Base-by-base conservation (phyloP, 2,113 vertebrate genomes). In the Dasyornis broadbenti region DNA sequence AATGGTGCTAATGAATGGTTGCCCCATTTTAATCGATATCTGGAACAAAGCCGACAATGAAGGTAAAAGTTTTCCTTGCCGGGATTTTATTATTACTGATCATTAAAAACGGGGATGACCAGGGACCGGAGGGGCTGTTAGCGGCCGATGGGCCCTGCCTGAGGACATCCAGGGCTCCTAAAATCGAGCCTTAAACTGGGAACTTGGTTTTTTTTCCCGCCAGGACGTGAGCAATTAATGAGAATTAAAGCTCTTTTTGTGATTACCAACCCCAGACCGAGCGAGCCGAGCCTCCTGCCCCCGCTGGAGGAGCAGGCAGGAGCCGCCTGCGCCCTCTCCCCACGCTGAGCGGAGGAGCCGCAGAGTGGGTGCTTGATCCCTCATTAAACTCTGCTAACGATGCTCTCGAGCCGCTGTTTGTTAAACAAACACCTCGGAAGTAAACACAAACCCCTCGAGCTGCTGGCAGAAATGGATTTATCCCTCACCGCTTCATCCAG, bases 311-410 rank as follows among this genome's bases (percentile, higher is more conserved):
- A 47, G 33, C 53, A 40, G 53, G 20, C 14, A 12, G 70, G 52
- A 60, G 9, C 49, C 9, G 27, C 23, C 82, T 28, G 28, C 10
- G 2, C 7, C 7, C 40, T 16, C 47, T 30, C 15, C 11, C 60
- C 56, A 7, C 6, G 7, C 28, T 0, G 20, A 9, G 17, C 0
- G 31, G 17, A 64, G 64, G 8, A 61, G 60, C 69, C 2, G 3
- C 56, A 4, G 7, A 65, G 26, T 2, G 9, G 45, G 3, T 1
- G 17, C 33, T 1, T 42, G 66, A 13, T 26, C 3, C 26, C 60
- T 75, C 84, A 20, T 44, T 42, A 30, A 21, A 26, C 16, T 26
- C 27, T 0, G 10, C 42, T 9, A 5, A 22, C 1, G 10, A 56
- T 50, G 10, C 0, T 57, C 44, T 39, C 17, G 40, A 26, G 80